phyloP scores from a whole-genome alignment of 2,888 invertebrate genomes.

The Mystacides longicornis region DNA sequence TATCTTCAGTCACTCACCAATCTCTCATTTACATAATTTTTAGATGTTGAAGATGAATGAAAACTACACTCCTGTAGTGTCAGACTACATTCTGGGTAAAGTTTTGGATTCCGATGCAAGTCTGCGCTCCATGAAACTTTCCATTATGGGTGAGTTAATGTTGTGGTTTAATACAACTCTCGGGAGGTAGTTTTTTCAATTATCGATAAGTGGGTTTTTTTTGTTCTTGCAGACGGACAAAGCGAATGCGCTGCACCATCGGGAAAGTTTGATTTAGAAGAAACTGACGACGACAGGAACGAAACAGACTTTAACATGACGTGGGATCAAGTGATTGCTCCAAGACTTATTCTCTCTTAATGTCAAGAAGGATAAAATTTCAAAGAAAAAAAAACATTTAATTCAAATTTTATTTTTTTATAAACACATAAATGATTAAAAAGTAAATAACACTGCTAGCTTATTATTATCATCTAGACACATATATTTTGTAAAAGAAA shows the following conservation, averaged over 20 bases:
- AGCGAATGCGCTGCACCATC: constrained; percentile 31
- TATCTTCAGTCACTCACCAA: too few species aligned
- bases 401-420: too few species aligned
- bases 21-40: constrained; percentile 1
- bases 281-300: constrained; percentile 26
- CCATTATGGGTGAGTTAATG: constrained; percentile 18
- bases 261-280: constrained; percentile 34
- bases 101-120: constrained; percentile 19
- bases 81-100: constrained; percentile 34
- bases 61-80: constrained; percentile 37
- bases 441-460: too few species aligned
- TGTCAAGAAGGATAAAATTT: not conserved
- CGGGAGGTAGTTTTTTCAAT: not conserved
- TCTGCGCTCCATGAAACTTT: constrained; percentile 6
- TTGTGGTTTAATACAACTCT: not conserved
- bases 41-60: constrained; percentile 35
- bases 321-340: constrained; percentile 27
- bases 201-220: constrained; percentile 6
- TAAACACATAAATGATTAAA: too few species aligned
- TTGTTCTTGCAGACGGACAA: constrained; percentile 30
- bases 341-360: constrained; percentile 18
- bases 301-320: constrained; percentile 22
- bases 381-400: too few species aligned
- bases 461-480: too few species aligned
- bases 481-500: too few species aligned